These are phyloP conservation scores for Drosophila anomelani DNA, from an alignment of 2,888 invertebrate genomes.

Conservation along the genomic window DNA sequence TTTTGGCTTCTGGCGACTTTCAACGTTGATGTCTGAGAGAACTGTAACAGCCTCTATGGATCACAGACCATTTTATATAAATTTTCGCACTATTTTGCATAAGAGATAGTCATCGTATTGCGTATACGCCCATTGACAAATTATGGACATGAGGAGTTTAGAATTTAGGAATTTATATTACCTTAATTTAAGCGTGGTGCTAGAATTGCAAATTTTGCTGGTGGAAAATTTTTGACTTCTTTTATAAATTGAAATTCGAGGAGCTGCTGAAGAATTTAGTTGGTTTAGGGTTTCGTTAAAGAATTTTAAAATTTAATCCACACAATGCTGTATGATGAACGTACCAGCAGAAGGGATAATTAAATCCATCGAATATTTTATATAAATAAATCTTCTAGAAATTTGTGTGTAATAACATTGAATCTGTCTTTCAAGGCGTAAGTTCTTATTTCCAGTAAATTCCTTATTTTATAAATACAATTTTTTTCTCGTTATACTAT, in stretches of 20 bases:
- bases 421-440: too few relatives aligned
- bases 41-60: background rate
- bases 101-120: background rate
- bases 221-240: background rate
- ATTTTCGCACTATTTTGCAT: background rate
- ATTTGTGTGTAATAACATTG: too few relatives aligned
- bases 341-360: background rate
- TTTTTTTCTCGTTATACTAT: too few relatives aligned
- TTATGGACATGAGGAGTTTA: background rate
- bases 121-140: background rate
- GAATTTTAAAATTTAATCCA: background rate
- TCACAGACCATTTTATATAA: background rate
- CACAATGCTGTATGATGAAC: background rate
- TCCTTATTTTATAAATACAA: too few relatives aligned
- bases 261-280: background rate
- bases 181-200: background rate
- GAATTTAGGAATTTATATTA: background rate
- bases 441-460: too few relatives aligned
- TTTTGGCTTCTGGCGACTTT: slow-evolving; percentile 16
- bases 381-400: too few relatives aligned
- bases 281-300: background rate
- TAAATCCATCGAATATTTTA: background rate
- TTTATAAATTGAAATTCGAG: background rate
- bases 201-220: background rate
- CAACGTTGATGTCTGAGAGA: background rate